Evolutionary conservation across 2,113 vertebrate species (phyloP), one percentile per base, ranked within the genome.

Genomic region (Hemicordylus capensis): DNA sequence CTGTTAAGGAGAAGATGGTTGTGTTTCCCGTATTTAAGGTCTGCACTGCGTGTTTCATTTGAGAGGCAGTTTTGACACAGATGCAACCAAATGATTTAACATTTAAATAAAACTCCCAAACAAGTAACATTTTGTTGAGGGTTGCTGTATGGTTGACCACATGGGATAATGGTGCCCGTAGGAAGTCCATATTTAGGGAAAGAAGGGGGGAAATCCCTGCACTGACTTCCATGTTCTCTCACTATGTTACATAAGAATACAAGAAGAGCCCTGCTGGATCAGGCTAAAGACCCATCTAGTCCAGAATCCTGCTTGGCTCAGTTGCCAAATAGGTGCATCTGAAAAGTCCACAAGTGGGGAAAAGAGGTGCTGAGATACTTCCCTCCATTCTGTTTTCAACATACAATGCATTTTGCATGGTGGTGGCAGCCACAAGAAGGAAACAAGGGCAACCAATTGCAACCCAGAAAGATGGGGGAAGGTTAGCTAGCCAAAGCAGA

Each of bases 81-180:
- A 54, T 24, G 1, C 64, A 54, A 17, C 51, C 51, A 87, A 88
- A 89, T 73, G 77, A 56, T 81, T n/a, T 39, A 39, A 39, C 48
- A 24, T 22, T 58, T 34, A n/a, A 39, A 37, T 10, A 39, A 31
- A 31, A 10, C 12, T 59, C 54, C 58, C 76, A 77, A 59, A 77
- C 59, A 42, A 37, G 22, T 9, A 26, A 37, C 34, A 11, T 59
- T 39, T 59, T 26, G 22, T 37, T 37, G 39, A 15, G 24, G 15
- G 39, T 61, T 78, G 34, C 19, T 20, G 58, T 75, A 75, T 75
- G 48, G 51, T 46, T 54, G 46, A 54, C 73, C 28, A 56, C 31
- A 37, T 7, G 56, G 22, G 20, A 5, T 10, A 59, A 15, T 37
- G 14, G 44, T 76, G n/a, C 17, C 48, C 39, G 1, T 19, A 20